Conservation (phyloP, 1,140 invertebrate genomes). For the Cydia pomonella region DNA sequence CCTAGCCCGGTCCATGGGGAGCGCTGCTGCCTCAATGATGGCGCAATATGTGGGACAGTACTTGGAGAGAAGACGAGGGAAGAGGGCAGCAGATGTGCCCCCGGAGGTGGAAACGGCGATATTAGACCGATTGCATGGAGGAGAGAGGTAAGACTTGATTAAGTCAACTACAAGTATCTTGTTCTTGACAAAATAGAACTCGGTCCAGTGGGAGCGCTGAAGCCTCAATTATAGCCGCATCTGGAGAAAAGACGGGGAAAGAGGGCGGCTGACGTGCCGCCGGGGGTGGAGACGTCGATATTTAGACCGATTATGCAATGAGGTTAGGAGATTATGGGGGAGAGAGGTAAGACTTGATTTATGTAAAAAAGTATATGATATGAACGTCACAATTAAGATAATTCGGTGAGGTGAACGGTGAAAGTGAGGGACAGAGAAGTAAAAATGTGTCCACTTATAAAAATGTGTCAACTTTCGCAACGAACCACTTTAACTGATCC, state of each 20-base stretch:
- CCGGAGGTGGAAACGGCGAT: slow-evolving; percentile 66
- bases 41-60: slow-evolving; percentile 87
- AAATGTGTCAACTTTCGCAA: no score
- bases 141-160: slow-evolving; percentile 82
- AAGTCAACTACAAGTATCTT: slow-evolving; percentile 33
- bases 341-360: neutral
- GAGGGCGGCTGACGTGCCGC: slow-evolving; percentile 70
- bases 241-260: slow-evolving; percentile 83
- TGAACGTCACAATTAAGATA: no score
- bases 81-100: slow-evolving; percentile 75
- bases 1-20: slow-evolving; percentile 85
- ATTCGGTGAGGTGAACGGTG: no score
- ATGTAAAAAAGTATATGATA: no score
- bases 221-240: slow-evolving; percentile 60
- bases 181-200: no score
- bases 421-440: no score
- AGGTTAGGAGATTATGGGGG: slow-evolving; percentile 68
- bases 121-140: slow-evolving; percentile 83
- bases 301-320: slow-evolving; percentile 84
- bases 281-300: slow-evolving; percentile 64
- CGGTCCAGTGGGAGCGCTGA: slow-evolving; percentile 86
- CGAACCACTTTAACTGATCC: no score
- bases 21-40: slow-evolving; percentile 84
- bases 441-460: no score
- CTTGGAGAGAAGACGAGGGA: slow-evolving; percentile 84